phyloP scores from a whole-genome alignment of 2,888 invertebrate genomes.

The Beris morrisii region DNA sequence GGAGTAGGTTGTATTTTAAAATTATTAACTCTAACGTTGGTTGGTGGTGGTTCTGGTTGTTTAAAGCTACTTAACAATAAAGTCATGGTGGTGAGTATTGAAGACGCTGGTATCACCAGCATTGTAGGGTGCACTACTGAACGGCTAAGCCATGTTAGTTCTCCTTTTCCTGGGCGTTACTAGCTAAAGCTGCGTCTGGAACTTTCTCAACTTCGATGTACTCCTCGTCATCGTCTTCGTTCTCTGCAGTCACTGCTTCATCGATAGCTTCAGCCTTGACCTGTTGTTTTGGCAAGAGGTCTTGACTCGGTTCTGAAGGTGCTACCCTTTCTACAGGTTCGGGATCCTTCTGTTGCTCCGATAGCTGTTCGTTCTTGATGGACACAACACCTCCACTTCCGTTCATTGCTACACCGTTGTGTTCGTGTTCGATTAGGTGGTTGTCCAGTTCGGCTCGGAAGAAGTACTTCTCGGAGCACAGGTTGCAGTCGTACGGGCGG shows the following conservation, averaged over 20 bases:
- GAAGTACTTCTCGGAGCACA: constrained; percentile 84
- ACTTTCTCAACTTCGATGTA: constrained; percentile 56
- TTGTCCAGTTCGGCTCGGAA: constrained; percentile 90
- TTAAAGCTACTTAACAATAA: too few relatives aligned
- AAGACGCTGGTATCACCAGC: too few relatives aligned
- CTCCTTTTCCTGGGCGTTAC: constrained; percentile 9
- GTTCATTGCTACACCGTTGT: background rate
- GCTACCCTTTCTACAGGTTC: background rate
- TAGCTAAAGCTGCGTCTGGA: constrained; percentile 40
- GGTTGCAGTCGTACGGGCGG: constrained; percentile 81
- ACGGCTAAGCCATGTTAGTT: background rate
- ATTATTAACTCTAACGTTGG: too few relatives aligned
- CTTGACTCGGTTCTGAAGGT: background rate
- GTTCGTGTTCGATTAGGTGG: constrained; percentile 68
- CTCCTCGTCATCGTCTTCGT: constrained; percentile 53
- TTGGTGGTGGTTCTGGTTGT: too few relatives aligned
- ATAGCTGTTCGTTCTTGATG: constrained; percentile 12
- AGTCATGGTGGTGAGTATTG: too few relatives aligned
- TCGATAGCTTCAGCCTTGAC: constrained; percentile 34
- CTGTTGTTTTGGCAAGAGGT: background rate
- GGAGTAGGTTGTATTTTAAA: too few relatives aligned
- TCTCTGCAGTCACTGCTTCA: constrained; percentile 4
- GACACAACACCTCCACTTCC: background rate
- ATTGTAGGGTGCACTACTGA: too few relatives aligned
- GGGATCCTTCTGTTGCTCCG: background rate